phyloP scores from a whole-genome alignment of 1,140 invertebrate species.

The Octopus bimaculoides region DNA sequence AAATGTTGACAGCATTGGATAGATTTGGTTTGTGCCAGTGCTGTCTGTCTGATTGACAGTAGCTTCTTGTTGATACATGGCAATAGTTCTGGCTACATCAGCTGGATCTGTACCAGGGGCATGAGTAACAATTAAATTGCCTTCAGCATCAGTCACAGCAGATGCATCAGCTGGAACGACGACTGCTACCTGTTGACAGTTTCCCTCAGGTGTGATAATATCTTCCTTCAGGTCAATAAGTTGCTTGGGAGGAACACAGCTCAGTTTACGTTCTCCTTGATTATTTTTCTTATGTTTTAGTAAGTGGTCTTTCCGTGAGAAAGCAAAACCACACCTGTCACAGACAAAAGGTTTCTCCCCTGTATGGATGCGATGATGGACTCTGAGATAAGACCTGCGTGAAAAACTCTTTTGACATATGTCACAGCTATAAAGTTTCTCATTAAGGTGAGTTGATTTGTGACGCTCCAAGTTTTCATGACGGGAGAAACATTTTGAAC shows the following conservation, averaged over 20 bases:
- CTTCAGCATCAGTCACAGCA: not conserved
- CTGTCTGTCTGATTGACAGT: not conserved
- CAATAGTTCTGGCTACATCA: not conserved
- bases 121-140: not conserved
- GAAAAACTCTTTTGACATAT: constrained; percentile 63
- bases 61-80: not conserved
- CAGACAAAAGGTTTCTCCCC: constrained; percentile 22
- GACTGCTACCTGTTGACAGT: not conserved
- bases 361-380: constrained; percentile 68
- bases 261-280: not conserved
- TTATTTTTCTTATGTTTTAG: constrained; percentile 7
- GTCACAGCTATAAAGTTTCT: constrained; percentile 79
- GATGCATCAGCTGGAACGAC: not conserved
- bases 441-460: constrained; percentile 93
- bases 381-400: constrained; percentile 72
- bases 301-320: constrained; percentile 15
- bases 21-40: not conserved
- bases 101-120: not conserved
- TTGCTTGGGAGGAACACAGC: not conserved
- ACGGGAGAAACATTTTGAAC: constrained; percentile 23
- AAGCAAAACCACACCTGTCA: constrained; percentile 64
- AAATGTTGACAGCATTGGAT: not conserved
- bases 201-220: not conserved
- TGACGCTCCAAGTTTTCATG: constrained; percentile 61
- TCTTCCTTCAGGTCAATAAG: not conserved